Base-by-base conservation (phyloP, 2,113 vertebrate genomes). In the Puffinus mauretanicus region DNA sequence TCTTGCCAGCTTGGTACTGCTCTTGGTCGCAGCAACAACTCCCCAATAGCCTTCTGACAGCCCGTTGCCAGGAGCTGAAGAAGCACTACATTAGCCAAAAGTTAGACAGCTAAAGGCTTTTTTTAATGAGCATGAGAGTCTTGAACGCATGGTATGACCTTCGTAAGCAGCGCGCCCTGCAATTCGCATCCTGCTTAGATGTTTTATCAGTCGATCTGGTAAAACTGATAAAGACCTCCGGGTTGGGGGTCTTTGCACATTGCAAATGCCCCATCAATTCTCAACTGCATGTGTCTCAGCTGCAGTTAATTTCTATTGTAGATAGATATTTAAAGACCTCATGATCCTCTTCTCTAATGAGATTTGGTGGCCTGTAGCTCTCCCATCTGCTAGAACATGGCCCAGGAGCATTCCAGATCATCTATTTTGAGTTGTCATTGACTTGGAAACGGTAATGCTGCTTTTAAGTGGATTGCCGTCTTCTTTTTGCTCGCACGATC, bases 161-260 rank as follows among this genome's bases (percentile, higher is more conserved):
- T 4, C 1, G 2, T 26, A 8, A 61, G 62, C 77, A 42, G 77
- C 67, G 4, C 26, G 5, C 44, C 4, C 80, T 44, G 30, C 52
- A 15, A 2, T 13, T 32, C 5, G 0, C 19, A 6, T 62, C 54
- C 57, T 19, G 42, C 44, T 49, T 8, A 5, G 16, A 25, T 7
- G 9, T 15, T 34, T 26, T 29, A 47, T 34, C 52, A 9, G 17
- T 6, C 26, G 26, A 13, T 22, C 19, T 20, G 44, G 38, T 27
- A 20, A 21, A 66, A 29, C 18, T 1, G 29, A 12, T 6, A 1
- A 16, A 54, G 54, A 44, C 7, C 26, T 36, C 10, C 0, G 1
- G 14, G 61, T 2, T 7, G 16, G 32, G 54, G 60, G 34, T 9
- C 62, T 57, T 21, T 8, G 47, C 42, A 19, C 14, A 0, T n/a